Conservation (phyloP, 2,113 vertebrate genomes). For the Epinephelus fuscoguttatus region DNA sequence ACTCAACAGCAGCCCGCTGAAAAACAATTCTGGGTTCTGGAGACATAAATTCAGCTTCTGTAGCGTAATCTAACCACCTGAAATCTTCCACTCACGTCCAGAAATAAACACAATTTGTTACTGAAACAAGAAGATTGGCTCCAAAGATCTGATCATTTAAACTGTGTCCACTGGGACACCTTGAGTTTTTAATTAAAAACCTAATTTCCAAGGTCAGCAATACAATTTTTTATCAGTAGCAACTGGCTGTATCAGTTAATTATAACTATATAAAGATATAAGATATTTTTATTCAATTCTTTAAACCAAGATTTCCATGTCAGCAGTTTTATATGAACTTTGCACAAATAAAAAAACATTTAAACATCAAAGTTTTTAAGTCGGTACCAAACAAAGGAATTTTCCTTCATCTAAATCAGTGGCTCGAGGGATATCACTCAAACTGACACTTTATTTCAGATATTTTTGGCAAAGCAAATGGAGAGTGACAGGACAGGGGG, state of each 20-base stretch:
- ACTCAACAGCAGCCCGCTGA: not conserved
- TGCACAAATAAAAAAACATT: not conserved
- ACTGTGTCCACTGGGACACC: not conserved
- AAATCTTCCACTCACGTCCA: not conserved
- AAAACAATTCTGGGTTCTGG: not conserved
- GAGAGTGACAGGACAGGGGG: too few species aligned
- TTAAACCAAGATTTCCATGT: not conserved
- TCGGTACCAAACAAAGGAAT: too few species aligned
- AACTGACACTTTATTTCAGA: too few species aligned
- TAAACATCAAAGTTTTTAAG: not conserved
- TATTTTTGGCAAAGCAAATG: too few species aligned
- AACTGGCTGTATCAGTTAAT: too few species aligned
- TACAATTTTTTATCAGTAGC: not conserved
- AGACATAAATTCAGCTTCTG: slow-evolving; percentile 21
- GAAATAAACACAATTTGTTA: not conserved
- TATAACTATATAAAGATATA: too few species aligned
- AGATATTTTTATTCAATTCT: not conserved
- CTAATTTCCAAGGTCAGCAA: not conserved
- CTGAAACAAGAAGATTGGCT: not conserved
- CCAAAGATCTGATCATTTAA: not conserved
- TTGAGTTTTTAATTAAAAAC: not conserved
- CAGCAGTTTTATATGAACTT: not conserved
- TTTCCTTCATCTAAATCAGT: too few species aligned
- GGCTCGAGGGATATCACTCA: too few species aligned
- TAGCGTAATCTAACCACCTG: not conserved